Conservation (phyloP, 2,888 invertebrate species). For the Trichacis sp. region DNA sequence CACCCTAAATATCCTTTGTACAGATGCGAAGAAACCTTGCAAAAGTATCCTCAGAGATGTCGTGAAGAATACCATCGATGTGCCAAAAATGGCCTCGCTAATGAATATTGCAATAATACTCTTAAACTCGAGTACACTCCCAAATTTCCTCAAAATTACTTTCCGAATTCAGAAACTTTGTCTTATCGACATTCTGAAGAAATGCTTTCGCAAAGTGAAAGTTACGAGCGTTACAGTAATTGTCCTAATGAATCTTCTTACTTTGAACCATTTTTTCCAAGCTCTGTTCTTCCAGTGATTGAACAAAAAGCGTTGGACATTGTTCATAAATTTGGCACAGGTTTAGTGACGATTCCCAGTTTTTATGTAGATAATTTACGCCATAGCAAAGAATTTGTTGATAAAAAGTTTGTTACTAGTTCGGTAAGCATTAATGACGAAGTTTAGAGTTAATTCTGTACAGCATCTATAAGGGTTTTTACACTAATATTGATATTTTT, state of each 20-base stretch:
- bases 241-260: slow-evolving; percentile 57
- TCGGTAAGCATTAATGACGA: slow-evolving; percentile 61
- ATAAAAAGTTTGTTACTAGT: slow-evolving; percentile 57
- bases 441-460: slow-evolving; percentile 36
- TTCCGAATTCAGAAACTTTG: slow-evolving; percentile 50
- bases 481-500: no score
- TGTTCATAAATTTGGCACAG: slow-evolving; percentile 54
- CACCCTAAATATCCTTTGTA: slow-evolving; percentile 56
- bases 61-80: slow-evolving; percentile 65
- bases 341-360: slow-evolving; percentile 40
- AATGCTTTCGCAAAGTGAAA: slow-evolving; percentile 10
- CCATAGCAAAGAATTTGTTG: slow-evolving; percentile 55
- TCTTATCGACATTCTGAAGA: slow-evolving; percentile 15
- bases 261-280: slow-evolving; percentile 57
- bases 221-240: slow-evolving; percentile 58
- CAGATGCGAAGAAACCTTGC: slow-evolving; percentile 60
- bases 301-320: slow-evolving; percentile 63
- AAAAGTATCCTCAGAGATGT: slow-evolving; percentile 64
- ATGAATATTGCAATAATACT: slow-evolving; percentile 50
- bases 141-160: slow-evolving; percentile 59
- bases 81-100: slow-evolving; percentile 61
- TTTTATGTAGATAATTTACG: slow-evolving; percentile 55
- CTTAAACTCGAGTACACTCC: slow-evolving; percentile 51
- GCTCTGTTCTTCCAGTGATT: slow-evolving; percentile 61
- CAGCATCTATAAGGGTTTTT: no score